phyloP scores from a whole-genome alignment of 2,797 vertebrate species.

The Pristis pectinata region DNA sequence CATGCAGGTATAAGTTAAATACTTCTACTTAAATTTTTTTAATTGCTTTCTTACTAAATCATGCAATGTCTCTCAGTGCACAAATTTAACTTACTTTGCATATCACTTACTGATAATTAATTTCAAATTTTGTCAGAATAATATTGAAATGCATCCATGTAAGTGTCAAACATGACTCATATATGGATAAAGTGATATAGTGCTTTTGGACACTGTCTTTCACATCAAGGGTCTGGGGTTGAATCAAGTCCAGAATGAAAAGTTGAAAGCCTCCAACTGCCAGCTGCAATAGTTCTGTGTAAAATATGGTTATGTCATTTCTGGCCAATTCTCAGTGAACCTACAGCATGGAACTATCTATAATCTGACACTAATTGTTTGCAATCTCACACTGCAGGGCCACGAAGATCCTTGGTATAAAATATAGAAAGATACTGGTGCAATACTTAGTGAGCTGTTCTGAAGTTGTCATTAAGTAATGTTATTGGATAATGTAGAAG shows the following conservation, averaged over 20 bases:
- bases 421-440: not conserved
- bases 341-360: not conserved
- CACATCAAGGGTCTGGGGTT: constrained; percentile 5
- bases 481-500: not conserved
- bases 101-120: not conserved
- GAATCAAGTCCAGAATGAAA: constrained; percentile 24
- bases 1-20: not conserved
- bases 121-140: not conserved
- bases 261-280: not conserved
- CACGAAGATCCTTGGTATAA: not conserved
- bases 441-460: not conserved
- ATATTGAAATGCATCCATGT: not conserved
- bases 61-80: not conserved
- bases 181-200: not conserved
- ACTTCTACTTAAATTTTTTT: not conserved
- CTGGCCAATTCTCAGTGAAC: not conserved
- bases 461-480: not conserved
- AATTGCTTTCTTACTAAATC: not conserved
- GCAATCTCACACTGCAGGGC: not conserved
- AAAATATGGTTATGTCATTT: not conserved
- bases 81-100: not conserved
- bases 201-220: constrained; percentile 11
- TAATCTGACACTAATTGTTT: not conserved
- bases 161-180: constrained; percentile 1
- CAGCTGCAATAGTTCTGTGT: not conserved